A percentile compares a stretch with the other conserved stretches of the same genome.
Evolutionary conservation across 2,113 vertebrate species (phyloP).

Genomic region (Rhinolophus ferrumequinum): DNA sequence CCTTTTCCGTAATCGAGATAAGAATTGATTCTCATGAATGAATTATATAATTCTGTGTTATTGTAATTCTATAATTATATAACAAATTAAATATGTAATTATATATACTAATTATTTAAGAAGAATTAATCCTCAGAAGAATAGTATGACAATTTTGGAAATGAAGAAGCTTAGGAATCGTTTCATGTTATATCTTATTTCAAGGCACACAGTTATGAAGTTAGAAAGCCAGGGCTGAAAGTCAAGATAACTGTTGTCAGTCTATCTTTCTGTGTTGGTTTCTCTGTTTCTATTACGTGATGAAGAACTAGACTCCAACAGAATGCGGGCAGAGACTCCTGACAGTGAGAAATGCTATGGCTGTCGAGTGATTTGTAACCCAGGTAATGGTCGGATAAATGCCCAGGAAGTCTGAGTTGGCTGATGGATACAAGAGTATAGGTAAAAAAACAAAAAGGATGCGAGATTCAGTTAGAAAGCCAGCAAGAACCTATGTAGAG

Average conservation of each 20-base stretch:
- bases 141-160: neutral
- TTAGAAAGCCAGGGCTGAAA: neutral
- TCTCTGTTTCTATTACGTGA: neutral
- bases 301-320: neutral
- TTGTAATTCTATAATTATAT: neutral
- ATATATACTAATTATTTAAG: neutral
- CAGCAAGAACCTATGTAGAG: neutral
- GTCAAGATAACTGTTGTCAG: neutral
- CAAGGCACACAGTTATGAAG: neutral
- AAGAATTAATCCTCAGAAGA: neutral
- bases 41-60: neutral
- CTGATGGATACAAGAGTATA: neutral
- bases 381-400: neutral
- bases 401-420: neutral
- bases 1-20: neutral
- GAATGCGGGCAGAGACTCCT: neutral
- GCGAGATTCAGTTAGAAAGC: neutral
- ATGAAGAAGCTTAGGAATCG: neutral
- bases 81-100: neutral
- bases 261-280: neutral
- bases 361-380: too few species aligned
- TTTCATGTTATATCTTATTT: slow-evolving; percentile 15
- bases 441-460: neutral
- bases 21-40: neutral
- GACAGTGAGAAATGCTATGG: neutral